Evolutionary conservation across 2,888 invertebrate genomes (phyloP), one percentile per base, ranked within the genome.

Genomic region (Halocaridina rubra): DNA sequence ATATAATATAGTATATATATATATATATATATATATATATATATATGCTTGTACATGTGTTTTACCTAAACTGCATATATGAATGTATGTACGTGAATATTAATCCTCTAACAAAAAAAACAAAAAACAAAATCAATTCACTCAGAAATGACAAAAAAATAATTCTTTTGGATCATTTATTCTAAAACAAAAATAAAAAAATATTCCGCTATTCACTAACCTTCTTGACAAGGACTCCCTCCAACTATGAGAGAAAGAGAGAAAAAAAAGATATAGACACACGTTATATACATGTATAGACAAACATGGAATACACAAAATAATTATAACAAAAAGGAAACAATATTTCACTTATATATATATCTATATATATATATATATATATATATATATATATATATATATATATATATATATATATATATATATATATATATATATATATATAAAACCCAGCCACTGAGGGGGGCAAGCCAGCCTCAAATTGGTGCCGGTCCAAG

Each of bases 401-500:
- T 74, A 74, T 74, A 74, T 74, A 74, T 74, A 74, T 74, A 39
- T 74, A 74, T 74, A 74, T 74, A 74, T 74, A 39, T 74, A 39
- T 74, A 74, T 74, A 39, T 74, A 39, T 74, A 46, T 74, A 19
- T 74, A 46, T 33, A 74, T 33, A 16, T 33, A 74, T 33, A 39
- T 29, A 69, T 29, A 69, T n/a, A 3, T 0, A 69, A 10, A 27
- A 16, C n/a, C n/a, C n/a, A n/a, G n/a, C n/a, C n/a, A n/a, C n/a
- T 59, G 59, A 19, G 7, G 10, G n/a, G 64, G 19, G 13, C 10
- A 10, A 13, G 61, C n/a, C n/a, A n/a, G n/a, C n/a, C n/a, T n/a
- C n/a, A n/a, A n/a, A n/a, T n/a, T n/a, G n/a, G n/a, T n/a, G n/a
- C n/a, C n/a, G n/a, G n/a, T n/a, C n/a, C n/a, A n/a, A n/a, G n/a